These are phyloP conservation scores for Heliothis virescens DNA, from an alignment of 1,140 invertebrate genomes.

Conservation along the genomic window DNA sequence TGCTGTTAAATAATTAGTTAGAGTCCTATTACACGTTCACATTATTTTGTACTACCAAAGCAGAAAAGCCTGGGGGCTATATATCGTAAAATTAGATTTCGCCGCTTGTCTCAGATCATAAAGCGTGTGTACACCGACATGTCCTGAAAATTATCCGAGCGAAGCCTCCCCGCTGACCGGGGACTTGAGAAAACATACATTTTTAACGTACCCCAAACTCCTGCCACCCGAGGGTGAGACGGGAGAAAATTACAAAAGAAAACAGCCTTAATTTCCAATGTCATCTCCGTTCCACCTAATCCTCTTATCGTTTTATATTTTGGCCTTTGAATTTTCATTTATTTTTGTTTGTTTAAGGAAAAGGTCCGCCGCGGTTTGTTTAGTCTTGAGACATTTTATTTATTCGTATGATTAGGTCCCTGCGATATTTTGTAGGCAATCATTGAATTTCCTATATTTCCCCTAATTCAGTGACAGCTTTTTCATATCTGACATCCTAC, in stretches of 20 bases:
- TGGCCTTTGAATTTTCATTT: constrained; percentile 85
- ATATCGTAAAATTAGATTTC: constrained; percentile 55
- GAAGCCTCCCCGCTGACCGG: constrained; percentile 59
- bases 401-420: constrained; percentile 63
- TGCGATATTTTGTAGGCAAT: constrained; percentile 40
- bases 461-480: background rate
- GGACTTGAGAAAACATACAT: constrained; percentile 78
- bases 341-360: constrained; percentile 85
- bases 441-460: constrained; percentile 19
- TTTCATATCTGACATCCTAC: background rate
- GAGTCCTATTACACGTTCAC: no score
- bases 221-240: constrained; percentile 68
- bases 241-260: constrained; percentile 84
- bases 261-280: constrained; percentile 86
- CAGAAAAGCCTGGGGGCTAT: background rate
- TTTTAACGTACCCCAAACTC: constrained; percentile 74
- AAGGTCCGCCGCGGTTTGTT: constrained; percentile 67
- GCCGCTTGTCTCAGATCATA: constrained; percentile 56
- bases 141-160: constrained; percentile 69
- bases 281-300: constrained; percentile 85
- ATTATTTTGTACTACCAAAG: no score
- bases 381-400: constrained; percentile 68
- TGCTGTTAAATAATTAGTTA: background rate
- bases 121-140: constrained; percentile 64
- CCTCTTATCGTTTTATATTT: constrained; percentile 86